phyloP scores from a whole-genome alignment of 2,113 vertebrate species.

The Columba janthina region DNA sequence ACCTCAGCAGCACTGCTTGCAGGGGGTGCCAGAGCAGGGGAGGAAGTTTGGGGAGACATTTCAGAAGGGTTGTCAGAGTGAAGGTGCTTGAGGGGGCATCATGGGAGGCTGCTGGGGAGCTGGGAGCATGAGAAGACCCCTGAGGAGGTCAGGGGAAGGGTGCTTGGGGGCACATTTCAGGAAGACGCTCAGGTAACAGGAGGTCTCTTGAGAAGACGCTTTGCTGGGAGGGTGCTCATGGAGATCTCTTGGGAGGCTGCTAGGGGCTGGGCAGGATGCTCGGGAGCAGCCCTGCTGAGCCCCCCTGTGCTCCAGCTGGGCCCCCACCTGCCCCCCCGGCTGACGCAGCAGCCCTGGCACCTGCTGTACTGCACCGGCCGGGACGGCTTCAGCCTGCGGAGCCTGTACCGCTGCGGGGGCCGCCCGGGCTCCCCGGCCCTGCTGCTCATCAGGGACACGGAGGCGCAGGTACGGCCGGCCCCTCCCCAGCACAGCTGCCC shows the following conservation, averaged over 20 bases:
- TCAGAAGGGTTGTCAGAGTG: background rate
- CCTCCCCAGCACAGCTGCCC: background rate
- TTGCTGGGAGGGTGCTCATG: background rate
- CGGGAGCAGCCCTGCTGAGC: background rate
- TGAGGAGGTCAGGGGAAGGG: background rate
- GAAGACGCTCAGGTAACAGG: background rate
- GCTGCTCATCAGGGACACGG: slow-evolving; percentile 6
- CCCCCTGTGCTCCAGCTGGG: background rate
- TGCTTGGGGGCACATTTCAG: background rate
- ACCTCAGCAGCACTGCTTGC: background rate
- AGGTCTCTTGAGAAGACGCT: background rate
- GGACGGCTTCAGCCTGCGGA: slow-evolving; percentile 31
- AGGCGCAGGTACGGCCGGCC: background rate
- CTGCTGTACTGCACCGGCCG: background rate
- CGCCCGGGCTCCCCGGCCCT: background rate
- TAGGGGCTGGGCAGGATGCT: background rate
- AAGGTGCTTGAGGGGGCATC: background rate
- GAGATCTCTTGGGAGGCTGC: background rate
- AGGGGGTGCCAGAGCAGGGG: too few species aligned
- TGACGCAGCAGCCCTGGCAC: background rate
- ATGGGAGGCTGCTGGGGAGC: background rate
- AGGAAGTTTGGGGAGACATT: background rate
- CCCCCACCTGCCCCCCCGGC: background rate
- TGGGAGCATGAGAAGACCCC: background rate
- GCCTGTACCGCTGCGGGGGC: background rate